These are phyloP conservation scores for Tachyglossus aculeatus DNA, from an alignment of 2,797 vertebrate species.

Conservation along the genomic window DNA sequence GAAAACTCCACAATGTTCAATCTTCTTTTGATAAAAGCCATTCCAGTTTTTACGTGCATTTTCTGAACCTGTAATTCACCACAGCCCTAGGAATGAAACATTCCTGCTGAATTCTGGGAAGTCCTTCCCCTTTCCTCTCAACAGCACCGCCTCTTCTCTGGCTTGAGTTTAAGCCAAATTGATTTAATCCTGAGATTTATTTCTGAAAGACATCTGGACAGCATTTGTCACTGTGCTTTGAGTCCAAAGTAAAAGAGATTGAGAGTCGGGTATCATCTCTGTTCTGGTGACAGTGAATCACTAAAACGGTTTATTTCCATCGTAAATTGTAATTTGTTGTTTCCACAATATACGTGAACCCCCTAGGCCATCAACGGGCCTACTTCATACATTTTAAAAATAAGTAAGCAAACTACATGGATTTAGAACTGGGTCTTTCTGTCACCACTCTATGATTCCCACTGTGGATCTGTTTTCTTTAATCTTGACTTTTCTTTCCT, in stretches of 20 bases:
- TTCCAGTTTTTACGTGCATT: no score
- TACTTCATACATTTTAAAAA: constrained; percentile 25
- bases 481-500: constrained; percentile 26
- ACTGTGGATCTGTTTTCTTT: constrained; percentile 7
- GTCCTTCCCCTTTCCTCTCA: constrained; percentile 5
- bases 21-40: no score
- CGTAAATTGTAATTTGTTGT: constrained; percentile 46
- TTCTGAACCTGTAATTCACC: no score
- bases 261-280: constrained; percentile 25
- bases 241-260: constrained; percentile 48
- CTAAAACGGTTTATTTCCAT: constrained; percentile 34
- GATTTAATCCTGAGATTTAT: constrained; percentile 55
- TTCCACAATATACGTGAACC: constrained; percentile 36
- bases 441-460: constrained; percentile 4
- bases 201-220: constrained; percentile 38
- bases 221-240: constrained; percentile 45
- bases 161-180: constrained; percentile 3
- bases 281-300: constrained; percentile 32
- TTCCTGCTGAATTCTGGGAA: neutral
- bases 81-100: neutral
- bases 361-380: constrained; percentile 6
- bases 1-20: no score
- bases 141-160: constrained; percentile 13
- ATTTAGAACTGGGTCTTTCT: constrained; percentile 1
- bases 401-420: neutral